phyloP scores from a whole-genome alignment of 2,113 vertebrate species.

The Regulus satrapa region DNA sequence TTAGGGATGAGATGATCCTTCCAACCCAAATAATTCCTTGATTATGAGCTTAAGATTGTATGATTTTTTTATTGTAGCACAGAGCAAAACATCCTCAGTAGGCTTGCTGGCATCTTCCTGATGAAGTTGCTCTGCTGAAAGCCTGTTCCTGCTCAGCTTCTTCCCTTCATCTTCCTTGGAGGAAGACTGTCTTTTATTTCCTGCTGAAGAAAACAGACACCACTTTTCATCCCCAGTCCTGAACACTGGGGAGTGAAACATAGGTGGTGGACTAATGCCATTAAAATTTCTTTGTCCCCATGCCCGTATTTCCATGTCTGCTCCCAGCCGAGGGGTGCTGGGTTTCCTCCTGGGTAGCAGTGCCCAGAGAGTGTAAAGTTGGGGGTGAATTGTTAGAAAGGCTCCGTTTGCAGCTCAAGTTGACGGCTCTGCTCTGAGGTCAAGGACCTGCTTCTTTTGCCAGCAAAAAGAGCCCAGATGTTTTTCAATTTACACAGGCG shows the following conservation, averaged over 20 bases:
- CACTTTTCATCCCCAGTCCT: not conserved
- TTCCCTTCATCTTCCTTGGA: not conserved
- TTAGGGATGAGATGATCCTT: not conserved
- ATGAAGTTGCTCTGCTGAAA: not conserved
- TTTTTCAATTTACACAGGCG: constrained; percentile 69
- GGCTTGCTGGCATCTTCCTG: not conserved
- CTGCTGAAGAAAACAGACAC: not conserved
- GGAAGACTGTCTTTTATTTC: not conserved
- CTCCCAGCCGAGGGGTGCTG: not conserved
- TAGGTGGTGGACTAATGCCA: not conserved
- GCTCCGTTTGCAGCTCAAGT: constrained; percentile 11
- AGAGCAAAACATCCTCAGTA: not conserved
- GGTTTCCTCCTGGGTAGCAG: not conserved
- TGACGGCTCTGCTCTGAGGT: constrained; percentile 56
- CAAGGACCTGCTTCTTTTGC: constrained; percentile 59
- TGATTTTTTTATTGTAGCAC: not conserved
- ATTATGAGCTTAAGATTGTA: not conserved
- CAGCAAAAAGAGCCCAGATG: constrained; percentile 73
- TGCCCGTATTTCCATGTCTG: fast-evolving
- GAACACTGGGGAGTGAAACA: not conserved
- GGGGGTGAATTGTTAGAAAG: constrained; percentile 11
- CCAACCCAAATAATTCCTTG: not conserved
- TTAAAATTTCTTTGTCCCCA: not conserved
- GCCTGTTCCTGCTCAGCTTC: not conserved
- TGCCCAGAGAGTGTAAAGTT: constrained; percentile 34